Base-by-base conservation (phyloP, 2,888 invertebrate genomes). In the Lithodes maja region DNA sequence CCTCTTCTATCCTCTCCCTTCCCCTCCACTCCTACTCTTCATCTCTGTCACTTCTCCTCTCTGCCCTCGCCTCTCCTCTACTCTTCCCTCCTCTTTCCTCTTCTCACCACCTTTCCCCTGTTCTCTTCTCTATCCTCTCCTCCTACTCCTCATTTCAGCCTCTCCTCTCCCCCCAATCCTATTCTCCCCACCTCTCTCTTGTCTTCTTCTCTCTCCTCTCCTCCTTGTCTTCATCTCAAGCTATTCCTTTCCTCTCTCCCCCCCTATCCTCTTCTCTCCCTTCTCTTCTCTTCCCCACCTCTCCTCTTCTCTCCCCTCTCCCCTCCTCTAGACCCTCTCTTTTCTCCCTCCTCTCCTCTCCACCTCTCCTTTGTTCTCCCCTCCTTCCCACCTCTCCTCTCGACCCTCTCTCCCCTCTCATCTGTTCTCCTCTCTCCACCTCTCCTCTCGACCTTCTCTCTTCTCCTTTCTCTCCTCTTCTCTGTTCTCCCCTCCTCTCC, bases 391-490 rank as follows among this genome's bases (percentile, higher is more conserved):
- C 68, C 33, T 33, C 49, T 53, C 17, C 3, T 15, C 7, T 69
- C 69, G 5, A 49, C 50, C 52, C n/a, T 71, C 71, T 5, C n/a
- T 15, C 49, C 83, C 50, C 12, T 49, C 69, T 69, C 83, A 3
- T 33, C 9, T 9, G 1, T 50, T 49, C 33, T 9, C 49, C 5
- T 50, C 74, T 50, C 9, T 53, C 53, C 5, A 2, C 17, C 15
- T 17, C 33, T 53, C 33, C 74, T 33, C n/a, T 55, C n/a, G n/a
- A 1, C 53, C 53, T 53, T 33, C 49, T 5, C 49, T 7, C 61
- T n/a, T 74, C 78, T 78, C 33, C 61, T 5, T 71, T 69, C 83
- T 12, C n/a, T n/a, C 83, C 52, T 71, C 50, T n/a, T 33, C 15
- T 17, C 52, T 69, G 5, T 17, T 53, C n/a, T 79, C 17, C 17